A percentile compares a stretch with the other conserved stretches of the same genome.
These are phyloP conservation scores for Hemicentrotus pulcherrimus DNA, from an alignment of 35 echinoderm and acorn worm genomes.

Conservation along the genomic window DNA sequence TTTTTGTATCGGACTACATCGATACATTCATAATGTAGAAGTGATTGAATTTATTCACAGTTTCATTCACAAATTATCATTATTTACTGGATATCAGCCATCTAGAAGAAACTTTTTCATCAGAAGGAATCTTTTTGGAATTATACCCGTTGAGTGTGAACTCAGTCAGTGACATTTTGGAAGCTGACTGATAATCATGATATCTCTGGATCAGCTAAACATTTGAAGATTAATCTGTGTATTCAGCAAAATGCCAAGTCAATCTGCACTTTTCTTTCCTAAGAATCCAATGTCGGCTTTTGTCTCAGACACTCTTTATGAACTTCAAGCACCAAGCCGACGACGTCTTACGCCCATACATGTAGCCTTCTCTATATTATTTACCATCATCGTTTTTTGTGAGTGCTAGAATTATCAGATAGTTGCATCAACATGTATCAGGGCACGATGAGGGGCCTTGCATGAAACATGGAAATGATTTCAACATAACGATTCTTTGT, in stretches of 20 bases:
- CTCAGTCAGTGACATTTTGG: background rate
- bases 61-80: too few relatives aligned
- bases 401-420: background rate
- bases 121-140: background rate
- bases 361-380: background rate
- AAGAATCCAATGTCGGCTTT: background rate
- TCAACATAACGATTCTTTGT: background rate
- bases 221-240: background rate
- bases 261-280: slow-evolving; percentile 8
- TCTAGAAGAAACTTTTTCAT: background rate
- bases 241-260: slow-evolving; percentile 17
- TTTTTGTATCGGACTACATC: background rate
- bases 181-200: background rate
- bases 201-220: background rate
- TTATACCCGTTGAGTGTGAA: background rate
- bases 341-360: background rate
- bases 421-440: background rate
- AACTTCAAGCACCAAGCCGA: background rate
- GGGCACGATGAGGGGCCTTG: background rate
- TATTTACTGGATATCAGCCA: too few relatives aligned
- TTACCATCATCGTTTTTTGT: background rate
- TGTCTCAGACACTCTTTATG: background rate
- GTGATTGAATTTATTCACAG: background rate
- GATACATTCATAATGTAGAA: background rate
- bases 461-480: background rate